Evolutionary conservation across 2,113 vertebrate genomes (phyloP).

Genomic region (Myotis yumanensis): DNA sequence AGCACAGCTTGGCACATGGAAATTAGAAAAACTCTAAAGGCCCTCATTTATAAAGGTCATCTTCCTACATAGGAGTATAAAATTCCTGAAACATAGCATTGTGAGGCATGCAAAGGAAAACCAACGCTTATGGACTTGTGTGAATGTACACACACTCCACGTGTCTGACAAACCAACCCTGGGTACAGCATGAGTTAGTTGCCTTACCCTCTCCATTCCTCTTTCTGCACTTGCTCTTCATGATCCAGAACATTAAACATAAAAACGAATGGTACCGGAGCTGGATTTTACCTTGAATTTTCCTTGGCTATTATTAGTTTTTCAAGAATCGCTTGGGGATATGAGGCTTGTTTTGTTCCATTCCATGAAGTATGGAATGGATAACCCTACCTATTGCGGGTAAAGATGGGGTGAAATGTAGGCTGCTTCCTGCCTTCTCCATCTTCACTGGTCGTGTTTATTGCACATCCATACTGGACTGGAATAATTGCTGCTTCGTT

Average conservation of each 20-base stretch:
- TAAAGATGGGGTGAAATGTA: neutral
- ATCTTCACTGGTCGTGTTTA: neutral
- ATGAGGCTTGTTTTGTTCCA: neutral
- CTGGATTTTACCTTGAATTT: neutral
- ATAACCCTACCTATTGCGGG: neutral
- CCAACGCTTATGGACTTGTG: neutral
- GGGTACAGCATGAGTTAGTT: neutral
- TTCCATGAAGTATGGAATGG: neutral
- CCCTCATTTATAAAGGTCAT: neutral
- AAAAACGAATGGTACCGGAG: neutral
- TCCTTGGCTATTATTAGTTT: neutral
- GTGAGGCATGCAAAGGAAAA: neutral
- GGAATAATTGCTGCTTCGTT: neutral
- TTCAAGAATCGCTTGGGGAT: neutral
- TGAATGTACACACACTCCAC: neutral
- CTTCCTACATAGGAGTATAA: neutral
- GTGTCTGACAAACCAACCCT: neutral
- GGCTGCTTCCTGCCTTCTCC: neutral
- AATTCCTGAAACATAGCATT: neutral
- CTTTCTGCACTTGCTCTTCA: neutral
- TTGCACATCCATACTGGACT: too few species aligned
- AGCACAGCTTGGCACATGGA: neutral
- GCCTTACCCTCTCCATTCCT: neutral
- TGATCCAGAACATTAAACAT: neutral
- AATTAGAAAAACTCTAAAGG: neutral